Conservation (phyloP, 2,888 invertebrate species). For the Drosophila aldrichi region DNA sequence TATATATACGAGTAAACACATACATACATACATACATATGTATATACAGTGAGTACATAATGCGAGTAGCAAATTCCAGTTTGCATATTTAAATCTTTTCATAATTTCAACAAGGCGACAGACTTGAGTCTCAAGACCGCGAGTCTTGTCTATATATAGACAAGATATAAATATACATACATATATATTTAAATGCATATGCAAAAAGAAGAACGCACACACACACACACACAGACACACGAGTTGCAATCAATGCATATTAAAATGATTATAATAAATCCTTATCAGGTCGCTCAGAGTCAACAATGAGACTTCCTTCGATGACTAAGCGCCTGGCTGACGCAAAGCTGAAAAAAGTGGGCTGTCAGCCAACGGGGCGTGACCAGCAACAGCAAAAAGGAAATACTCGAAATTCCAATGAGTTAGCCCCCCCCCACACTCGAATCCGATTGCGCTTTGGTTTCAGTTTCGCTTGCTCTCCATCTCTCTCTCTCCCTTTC, state of each 20-base stretch:
- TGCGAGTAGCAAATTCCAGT: conserved; percentile 38
- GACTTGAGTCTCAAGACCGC: conserved; percentile 23
- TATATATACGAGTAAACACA: background rate
- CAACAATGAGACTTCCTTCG: conserved; percentile 45
- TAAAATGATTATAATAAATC: conserved; percentile 51
- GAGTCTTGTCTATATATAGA: conserved; percentile 52
- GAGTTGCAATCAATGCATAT: conserved; percentile 31
- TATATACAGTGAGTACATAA: conserved; percentile 20
- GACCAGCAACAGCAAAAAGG: conserved; percentile 50
- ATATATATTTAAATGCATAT: conserved; percentile 15
- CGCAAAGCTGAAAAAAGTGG: conserved; percentile 2
- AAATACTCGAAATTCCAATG: conserved; percentile 68
- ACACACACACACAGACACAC: background rate
- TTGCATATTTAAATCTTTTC: conserved; percentile 71
- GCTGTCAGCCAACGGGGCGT: background rate
- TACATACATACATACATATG: conserved; percentile 21
- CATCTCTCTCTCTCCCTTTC: background rate
- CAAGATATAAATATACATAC: conserved; percentile 16
- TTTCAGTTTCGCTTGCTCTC: conserved; percentile 16
- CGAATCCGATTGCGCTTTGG: conserved; percentile 31
- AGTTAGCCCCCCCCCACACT: conserved; percentile 54
- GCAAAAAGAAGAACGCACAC: background rate
- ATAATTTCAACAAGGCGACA: conserved; percentile 42
- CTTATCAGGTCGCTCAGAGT: conserved; percentile 54
- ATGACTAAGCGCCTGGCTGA: conserved; percentile 47